These are phyloP conservation scores for Psettodes erumei DNA, from an alignment of 2,113 vertebrate genomes.

Conservation along the genomic window DNA sequence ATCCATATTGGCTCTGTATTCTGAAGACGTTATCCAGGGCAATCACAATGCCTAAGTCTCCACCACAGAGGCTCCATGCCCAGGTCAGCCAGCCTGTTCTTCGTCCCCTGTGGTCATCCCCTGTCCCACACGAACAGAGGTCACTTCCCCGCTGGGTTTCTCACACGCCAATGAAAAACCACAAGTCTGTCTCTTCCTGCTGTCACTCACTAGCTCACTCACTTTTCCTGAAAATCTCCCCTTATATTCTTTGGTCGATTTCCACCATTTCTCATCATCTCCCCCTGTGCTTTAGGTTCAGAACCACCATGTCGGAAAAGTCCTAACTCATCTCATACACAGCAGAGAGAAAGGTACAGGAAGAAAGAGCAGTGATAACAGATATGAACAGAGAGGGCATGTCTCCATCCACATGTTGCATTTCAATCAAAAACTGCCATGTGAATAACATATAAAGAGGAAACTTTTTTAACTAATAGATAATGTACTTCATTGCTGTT, in stretches of 20 bases:
- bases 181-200: neutral
- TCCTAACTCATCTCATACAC: neutral
- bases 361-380: neutral
- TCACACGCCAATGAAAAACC: constrained; percentile 1
- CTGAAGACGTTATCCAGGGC: constrained; percentile 28
- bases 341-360: neutral
- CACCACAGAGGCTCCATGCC: neutral
- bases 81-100: constrained; percentile 14
- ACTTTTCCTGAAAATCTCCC: neutral
- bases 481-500: neutral
- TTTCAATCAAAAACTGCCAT: neutral
- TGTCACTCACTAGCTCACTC: neutral
- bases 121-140: constrained; percentile 21
- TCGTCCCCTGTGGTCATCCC: constrained; percentile 37
- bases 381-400: neutral
- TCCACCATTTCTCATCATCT: neutral
- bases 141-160: constrained; percentile 24
- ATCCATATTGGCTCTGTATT: constrained; percentile 51
- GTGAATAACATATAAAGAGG: neutral
- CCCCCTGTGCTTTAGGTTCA: neutral
- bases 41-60: constrained; percentile 34
- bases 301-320: constrained; percentile 10
- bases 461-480: neutral
- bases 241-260: neutral
- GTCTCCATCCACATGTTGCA: neutral